phyloP scores from a whole-genome alignment of 2,888 invertebrate genomes.

The Clusia tigrina region DNA sequence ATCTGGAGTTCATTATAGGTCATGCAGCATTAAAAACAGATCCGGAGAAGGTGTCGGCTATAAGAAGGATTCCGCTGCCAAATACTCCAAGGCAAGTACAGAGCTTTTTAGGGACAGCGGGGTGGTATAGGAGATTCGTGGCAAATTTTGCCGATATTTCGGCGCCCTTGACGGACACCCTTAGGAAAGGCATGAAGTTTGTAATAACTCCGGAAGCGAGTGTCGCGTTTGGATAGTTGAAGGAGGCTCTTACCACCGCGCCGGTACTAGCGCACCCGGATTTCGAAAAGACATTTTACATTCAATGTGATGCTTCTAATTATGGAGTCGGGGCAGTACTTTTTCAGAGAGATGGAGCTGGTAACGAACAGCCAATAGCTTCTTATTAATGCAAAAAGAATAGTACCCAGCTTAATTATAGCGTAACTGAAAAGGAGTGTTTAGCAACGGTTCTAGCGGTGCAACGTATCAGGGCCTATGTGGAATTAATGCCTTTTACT shows the following conservation, averaged over 20 bases:
- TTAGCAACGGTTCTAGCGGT: conserved; percentile 21
- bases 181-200: conserved; percentile 19
- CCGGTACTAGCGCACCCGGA: too few species aligned
- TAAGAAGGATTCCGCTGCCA: conserved; percentile 20
- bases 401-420: conserved; percentile 9
- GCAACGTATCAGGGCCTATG: conserved; percentile 26
- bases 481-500: conserved; percentile 27
- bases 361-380: conserved; percentile 16
- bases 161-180: conserved; percentile 13
- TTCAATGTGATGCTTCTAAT: conserved; percentile 22
- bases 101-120: conserved; percentile 28
- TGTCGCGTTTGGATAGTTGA: too few species aligned
- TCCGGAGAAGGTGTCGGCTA: conserved; percentile 18
- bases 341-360: conserved; percentile 13
- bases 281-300: conserved; percentile 14
- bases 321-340: conserved; percentile 14
- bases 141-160: conserved; percentile 20
- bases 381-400: conserved; percentile 20
- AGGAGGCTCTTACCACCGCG: too few species aligned
- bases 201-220: conserved; percentile 6
- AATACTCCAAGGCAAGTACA: conserved; percentile 25
- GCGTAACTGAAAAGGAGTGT: conserved; percentile 15
- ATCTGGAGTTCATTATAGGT: conserved; percentile 21
- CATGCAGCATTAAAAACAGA: conserved; percentile 13
- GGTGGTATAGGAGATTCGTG: conserved; percentile 32